These are phyloP conservation scores for Neosilurus mollespiculum DNA, from an alignment of 2,797 vertebrate genomes.

Conservation along the genomic window DNA sequence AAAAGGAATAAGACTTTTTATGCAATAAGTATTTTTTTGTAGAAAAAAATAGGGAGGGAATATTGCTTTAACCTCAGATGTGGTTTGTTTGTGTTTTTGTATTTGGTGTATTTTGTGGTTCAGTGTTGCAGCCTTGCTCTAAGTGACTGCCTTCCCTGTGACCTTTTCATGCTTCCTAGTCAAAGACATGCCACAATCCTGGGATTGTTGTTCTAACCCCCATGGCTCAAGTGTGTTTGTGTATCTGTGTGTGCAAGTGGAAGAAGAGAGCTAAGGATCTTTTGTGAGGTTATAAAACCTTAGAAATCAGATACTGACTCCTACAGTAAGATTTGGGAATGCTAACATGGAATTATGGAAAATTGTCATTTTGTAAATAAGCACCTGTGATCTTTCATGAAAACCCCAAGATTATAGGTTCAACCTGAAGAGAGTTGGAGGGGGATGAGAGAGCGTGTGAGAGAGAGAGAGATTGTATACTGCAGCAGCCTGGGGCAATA, in stretches of 20 bases:
- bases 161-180: slow-evolving; percentile 71
- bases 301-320: slow-evolving; percentile 78
- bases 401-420: slow-evolving; percentile 73
- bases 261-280: slow-evolving; percentile 70
- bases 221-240: slow-evolving; percentile 53
- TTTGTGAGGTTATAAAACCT: slow-evolving; percentile 82
- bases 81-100: slow-evolving; percentile 1
- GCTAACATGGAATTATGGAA: slow-evolving; percentile 84
- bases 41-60: too few relatives aligned
- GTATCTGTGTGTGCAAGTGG: slow-evolving; percentile 26
- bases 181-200: slow-evolving; percentile 75
- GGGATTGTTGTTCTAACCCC: slow-evolving; percentile 74
- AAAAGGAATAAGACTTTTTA: background rate
- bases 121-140: background rate
- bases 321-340: slow-evolving; percentile 80
- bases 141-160: slow-evolving; percentile 58
- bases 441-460: slow-evolving; percentile 48
- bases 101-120: slow-evolving; percentile 17
- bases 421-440: slow-evolving; percentile 68
- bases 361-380: slow-evolving; percentile 84
- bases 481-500: slow-evolving; percentile 63
- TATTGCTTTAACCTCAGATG: background rate
- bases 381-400: slow-evolving; percentile 81
- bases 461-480: slow-evolving; percentile 66
- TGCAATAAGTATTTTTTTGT: background rate